Evolutionary conservation across 2,797 vertebrate genomes (phyloP).

Genomic region (Galaxias olidus): DNA sequence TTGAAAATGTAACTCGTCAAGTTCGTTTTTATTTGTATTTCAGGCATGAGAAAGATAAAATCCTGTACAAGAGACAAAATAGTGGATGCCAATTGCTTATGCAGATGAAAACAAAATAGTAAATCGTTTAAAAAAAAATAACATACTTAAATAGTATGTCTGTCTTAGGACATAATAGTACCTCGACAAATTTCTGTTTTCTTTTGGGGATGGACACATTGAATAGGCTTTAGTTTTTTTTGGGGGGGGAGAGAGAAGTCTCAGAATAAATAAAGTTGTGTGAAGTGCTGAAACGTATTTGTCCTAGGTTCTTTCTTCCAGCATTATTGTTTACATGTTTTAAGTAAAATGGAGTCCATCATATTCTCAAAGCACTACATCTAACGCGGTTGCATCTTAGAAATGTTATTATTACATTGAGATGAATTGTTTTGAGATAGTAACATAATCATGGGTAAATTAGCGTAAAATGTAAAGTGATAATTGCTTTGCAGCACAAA

Average conservation of each 20-base stretch:
- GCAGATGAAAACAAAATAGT: no score
- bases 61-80: slow-evolving; percentile 1
- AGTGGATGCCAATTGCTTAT: background rate
- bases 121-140: no score
- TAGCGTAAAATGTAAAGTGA: no score
- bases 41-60: background rate
- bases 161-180: background rate
- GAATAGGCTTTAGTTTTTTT: slow-evolving; percentile 12
- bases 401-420: no score
- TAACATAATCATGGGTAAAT: no score
- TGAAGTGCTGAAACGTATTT: slow-evolving; percentile 28
- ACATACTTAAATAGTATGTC: no score
- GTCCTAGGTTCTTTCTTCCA: background rate
- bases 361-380: background rate
- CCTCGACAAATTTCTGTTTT: background rate
- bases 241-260: slow-evolving; percentile 30
- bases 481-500: no score
- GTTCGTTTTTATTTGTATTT: background rate
- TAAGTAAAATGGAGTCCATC: background rate
- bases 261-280: slow-evolving; percentile 46
- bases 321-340: background rate
- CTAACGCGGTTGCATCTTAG: no score
- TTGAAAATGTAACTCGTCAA: background rate
- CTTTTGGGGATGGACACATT: slow-evolving; percentile 4
- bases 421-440: no score